Base-by-base conservation (phyloP, 1,140 invertebrate species). In the Philotrypesis tridentata region DNA sequence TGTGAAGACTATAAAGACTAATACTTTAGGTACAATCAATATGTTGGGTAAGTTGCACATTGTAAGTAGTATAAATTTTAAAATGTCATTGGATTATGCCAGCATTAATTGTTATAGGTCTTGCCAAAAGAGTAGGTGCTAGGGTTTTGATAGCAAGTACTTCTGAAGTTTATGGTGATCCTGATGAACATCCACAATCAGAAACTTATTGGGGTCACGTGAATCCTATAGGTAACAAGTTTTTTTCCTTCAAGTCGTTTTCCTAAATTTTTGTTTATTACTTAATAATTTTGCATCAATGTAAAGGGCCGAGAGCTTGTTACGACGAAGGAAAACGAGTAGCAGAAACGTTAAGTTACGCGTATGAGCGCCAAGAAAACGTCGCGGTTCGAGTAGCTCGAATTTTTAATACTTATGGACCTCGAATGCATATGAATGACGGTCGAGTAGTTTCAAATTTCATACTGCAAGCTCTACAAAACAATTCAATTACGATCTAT, bases 331-430 rank as follows among this genome's bases (percentile, higher is more conserved):
- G 98, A 1, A 99, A 99, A 92, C 93, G 99, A 77, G 97, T 99
- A 6, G 97, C 99, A 0, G 99, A 99, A 92, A 97, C 98, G 0
- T 93, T 99, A 40, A 97, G 97, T 84, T 99, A 99, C 90, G 98
- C 99, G 0, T 99, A 99, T 91, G 95, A 96, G 33, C 98, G 98
- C 88, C 98, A 99, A 91, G 98, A 99, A 90, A 96, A 97, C 67
- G 96, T 99, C 11, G 94, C 97, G 77, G 97, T 99, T 6, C 93
- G 98, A 83, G 98, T 99, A 31, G 99, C 99, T 0, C 93, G 99
- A 84, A 99, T 99, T 85, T 99, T 99, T 89, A 99, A 99, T 89
- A 99, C 99, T 0, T 99, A 98, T 90, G 99, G 99, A n/a, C 99
- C 99, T 0, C 92, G 99, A 88, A 99, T 99, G 99, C 98, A 99